phyloP scores from a whole-genome alignment of 2,113 vertebrate species.

The Lophura nycthemera region DNA sequence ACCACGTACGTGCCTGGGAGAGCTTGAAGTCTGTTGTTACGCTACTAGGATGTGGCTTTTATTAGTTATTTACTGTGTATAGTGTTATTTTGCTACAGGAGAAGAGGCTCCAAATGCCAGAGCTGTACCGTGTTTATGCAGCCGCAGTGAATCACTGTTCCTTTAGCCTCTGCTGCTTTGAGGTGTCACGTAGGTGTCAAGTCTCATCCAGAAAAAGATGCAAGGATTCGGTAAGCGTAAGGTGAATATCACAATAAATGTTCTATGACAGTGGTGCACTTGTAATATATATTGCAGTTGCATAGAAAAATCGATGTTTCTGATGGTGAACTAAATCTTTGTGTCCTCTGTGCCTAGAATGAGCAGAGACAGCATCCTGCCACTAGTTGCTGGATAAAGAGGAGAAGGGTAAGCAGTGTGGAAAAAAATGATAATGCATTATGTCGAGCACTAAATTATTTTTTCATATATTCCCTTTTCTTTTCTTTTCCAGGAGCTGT shows the following conservation, averaged over 20 bases:
- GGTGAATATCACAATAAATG: conserved; percentile 25
- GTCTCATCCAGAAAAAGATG: neutral
- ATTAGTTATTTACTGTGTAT: neutral
- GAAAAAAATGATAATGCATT: neutral
- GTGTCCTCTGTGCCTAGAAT: conserved; percentile 58
- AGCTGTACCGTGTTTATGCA: neutral
- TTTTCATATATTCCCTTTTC: conserved; percentile 27
- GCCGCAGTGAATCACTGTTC: neutral
- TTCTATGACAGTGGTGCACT: neutral
- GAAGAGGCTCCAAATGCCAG: neutral
- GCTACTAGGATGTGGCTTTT: neutral
- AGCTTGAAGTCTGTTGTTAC: neutral
- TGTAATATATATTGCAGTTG: neutral
- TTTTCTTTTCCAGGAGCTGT: conserved; percentile 60
- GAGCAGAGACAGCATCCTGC: conserved; percentile 17
- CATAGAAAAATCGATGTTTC: conserved; percentile 16
- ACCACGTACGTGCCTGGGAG: rapidly evolving
- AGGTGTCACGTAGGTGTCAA: neutral
- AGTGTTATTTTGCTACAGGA: conserved; percentile 12
- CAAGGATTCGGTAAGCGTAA: neutral
- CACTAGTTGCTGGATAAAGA: neutral
- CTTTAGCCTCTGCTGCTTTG: neutral
- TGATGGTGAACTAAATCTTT: conserved; percentile 45
- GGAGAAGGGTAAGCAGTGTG: conserved; percentile 57
- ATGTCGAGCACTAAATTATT: neutral